Evolutionary conservation across 2,797 vertebrate genomes (phyloP), one percentile per base, ranked within the genome.

Genomic region (Halcyon badia): DNA sequence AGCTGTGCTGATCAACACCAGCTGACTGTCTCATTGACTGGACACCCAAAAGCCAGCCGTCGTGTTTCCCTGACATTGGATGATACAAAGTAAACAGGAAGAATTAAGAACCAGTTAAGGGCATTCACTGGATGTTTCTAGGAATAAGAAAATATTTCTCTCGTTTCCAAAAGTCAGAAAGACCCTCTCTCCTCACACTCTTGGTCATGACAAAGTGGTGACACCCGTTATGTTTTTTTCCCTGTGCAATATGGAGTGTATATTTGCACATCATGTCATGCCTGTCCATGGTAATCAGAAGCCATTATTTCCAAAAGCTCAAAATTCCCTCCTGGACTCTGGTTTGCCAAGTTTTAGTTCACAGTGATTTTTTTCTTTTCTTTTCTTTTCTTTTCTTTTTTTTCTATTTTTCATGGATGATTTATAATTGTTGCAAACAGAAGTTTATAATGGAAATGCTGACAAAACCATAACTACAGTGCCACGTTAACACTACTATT

Each of bases 211-310:
- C 71, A 85, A 72, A 93, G 91, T 39, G 80, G 83, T 87, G 94
- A 94, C 62, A 82, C 85, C 88, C 41, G 5, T 80, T 89, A 48
- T 39, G 66, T 54, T 72, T 83, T 72, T 56, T 76, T 83, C 30
- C 89, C 70, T 64, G 71, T 3, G 42, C 66, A 73, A 66, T 82
- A 79, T 49, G 71, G 83, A 90, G 73, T 14, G 57, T 89, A 82
- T 82, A 85, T 94, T 96, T 96, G 91, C 88, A 96, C 94, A 95
- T 93, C 95, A 84, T 87, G 93, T 95, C 95, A 96, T 94, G 95
- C 93, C 68, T 96, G 94, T 94, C 94, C 77, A 21, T 73, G 88
- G 93, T 94, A 97, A 97, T 97, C 97, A 96, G 86, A 92, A 96
- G 73, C 88, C 90, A 94, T 94, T 97, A 93, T 92, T 95, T 95